Conservation (phyloP, 1,140 invertebrate species). For the Bombus superbus region DNA sequence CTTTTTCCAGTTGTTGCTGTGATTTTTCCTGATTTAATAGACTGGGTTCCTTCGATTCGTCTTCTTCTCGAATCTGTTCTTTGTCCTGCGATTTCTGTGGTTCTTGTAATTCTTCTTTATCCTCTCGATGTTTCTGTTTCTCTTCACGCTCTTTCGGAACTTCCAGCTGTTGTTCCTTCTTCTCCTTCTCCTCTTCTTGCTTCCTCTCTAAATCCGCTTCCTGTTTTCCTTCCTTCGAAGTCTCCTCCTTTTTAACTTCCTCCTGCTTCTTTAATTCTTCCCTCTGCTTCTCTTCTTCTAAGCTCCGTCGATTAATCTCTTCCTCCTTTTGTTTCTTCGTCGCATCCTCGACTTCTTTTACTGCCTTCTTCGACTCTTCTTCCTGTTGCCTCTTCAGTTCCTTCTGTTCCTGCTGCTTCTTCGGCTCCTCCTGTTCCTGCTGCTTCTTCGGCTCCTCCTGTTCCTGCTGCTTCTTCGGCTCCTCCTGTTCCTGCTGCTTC, state of each 20-base stretch:
- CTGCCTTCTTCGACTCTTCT: neutral
- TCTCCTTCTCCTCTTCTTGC: too few species aligned
- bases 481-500: neutral
- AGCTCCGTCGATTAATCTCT: neutral
- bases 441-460: conserved; percentile 19
- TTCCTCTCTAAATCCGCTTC: too few species aligned
- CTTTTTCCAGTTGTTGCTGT: neutral
- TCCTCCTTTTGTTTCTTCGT: conserved; percentile 10
- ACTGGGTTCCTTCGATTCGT: neutral
- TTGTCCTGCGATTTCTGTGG: neutral
- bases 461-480: neutral
- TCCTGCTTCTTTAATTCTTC: neutral
- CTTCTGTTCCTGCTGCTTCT: neutral
- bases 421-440: neutral
- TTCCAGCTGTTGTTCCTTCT: too few species aligned
- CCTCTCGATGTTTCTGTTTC: too few species aligned
- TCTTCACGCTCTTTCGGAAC: too few species aligned
- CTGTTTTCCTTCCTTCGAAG: too few species aligned
- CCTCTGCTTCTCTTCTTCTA: neutral
- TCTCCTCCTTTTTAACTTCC: too few species aligned
- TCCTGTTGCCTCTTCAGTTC: conserved; percentile 7
- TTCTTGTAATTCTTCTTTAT: too few species aligned
- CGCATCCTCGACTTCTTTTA: too few species aligned
- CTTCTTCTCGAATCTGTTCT: neutral
- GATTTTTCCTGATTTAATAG: neutral